Percentiles rank a stretch among this genome's conserved stretches.
These are phyloP conservation scores for Norana najaformis DNA, from an alignment of 2,888 invertebrate species.

Conservation along the genomic window DNA sequence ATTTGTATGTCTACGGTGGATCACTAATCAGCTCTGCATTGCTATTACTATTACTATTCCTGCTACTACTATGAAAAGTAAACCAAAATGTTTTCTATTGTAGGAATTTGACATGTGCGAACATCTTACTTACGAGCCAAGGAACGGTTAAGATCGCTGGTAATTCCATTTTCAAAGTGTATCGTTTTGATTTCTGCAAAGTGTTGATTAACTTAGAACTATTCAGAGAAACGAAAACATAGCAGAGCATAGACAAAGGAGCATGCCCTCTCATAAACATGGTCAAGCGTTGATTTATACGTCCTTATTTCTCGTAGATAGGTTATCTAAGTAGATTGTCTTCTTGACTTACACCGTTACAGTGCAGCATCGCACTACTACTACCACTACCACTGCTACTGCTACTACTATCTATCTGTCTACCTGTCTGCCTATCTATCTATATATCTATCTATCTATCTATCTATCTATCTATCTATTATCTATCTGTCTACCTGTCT, in stretches of 20 bases:
- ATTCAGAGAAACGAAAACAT: background rate
- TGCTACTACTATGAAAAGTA: background rate
- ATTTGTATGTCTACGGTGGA: no score
- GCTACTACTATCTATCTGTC: no score
- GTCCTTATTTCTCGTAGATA: no score
- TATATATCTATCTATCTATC: no score
- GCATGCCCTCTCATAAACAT: background rate
- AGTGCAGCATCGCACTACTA: no score
- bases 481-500: no score
- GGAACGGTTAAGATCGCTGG: constrained; percentile 17
- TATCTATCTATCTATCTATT: no score
- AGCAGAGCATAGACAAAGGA: background rate
- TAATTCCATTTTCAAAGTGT: background rate
- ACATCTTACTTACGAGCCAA: background rate
- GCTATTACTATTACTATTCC: background rate
- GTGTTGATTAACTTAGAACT: background rate
- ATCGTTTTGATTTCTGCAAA: background rate
- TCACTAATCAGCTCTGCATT: background rate
- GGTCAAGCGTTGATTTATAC: no score
- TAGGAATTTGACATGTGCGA: constrained; percentile 6
- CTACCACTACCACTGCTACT: no score
- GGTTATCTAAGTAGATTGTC: no score
- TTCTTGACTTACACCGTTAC: no score
- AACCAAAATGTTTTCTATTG: background rate
- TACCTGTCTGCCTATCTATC: no score